phyloP scores from a whole-genome alignment of 2,113 vertebrate species.

The Laterallus jamaicensis region DNA sequence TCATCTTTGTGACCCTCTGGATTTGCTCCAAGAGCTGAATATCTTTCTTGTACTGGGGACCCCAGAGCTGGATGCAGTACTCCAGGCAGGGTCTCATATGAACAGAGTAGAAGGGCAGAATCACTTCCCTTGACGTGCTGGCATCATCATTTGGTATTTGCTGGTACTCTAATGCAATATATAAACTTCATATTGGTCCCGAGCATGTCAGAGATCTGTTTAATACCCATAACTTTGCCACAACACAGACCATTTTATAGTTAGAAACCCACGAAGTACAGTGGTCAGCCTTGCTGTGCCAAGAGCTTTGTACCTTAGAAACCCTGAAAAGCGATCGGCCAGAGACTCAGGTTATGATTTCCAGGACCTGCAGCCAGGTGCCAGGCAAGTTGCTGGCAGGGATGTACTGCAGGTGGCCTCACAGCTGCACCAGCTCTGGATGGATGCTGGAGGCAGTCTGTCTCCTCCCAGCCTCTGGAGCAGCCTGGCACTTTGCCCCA shows the following conservation, averaged over 20 bases:
- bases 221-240: not conserved
- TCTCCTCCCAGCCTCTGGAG: not conserved
- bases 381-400: not conserved
- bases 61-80: too few species aligned
- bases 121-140: too few species aligned
- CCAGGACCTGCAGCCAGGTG: not conserved
- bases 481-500: not conserved
- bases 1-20: too few species aligned
- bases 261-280: not conserved
- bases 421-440: not conserved
- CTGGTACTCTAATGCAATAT: not conserved
- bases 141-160: not conserved
- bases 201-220: not conserved
- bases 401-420: not conserved
- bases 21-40: too few species aligned
- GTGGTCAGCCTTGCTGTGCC: not conserved
- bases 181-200: not conserved
- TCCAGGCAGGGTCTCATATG: too few species aligned
- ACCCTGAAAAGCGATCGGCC: not conserved
- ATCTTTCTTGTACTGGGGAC: too few species aligned
- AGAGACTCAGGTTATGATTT: not conserved
- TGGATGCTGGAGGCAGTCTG: not conserved
- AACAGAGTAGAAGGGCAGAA: too few species aligned
- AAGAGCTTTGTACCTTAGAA: not conserved
- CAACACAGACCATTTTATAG: not conserved